Conservation (phyloP, 1,140 invertebrate species). For the Drosophila busckii region DNA sequence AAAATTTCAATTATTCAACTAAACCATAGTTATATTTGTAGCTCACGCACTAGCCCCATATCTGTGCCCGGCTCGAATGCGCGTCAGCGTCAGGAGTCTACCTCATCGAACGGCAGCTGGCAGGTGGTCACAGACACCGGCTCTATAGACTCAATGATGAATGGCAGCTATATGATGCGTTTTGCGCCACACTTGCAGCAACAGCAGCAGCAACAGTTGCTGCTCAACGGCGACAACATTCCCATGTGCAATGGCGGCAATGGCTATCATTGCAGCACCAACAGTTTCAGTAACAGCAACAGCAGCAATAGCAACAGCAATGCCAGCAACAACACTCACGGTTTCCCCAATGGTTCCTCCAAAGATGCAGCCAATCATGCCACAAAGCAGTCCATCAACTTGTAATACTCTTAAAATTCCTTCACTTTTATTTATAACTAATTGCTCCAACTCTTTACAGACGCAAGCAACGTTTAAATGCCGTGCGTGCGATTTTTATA, state of each 20-base stretch:
- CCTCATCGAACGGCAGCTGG: constrained; percentile 81
- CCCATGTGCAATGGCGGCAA: constrained; percentile 74
- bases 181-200: constrained; percentile 76
- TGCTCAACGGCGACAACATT: constrained; percentile 67
- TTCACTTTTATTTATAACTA: background rate
- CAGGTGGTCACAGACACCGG: constrained; percentile 85
- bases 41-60: constrained; percentile 82
- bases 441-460: constrained; percentile 43
- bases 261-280: constrained; percentile 80
- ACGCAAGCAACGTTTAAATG: constrained; percentile 81
- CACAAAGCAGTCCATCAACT: constrained; percentile 51
- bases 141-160: constrained; percentile 80
- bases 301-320: constrained; percentile 81
- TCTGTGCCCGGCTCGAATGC: constrained; percentile 80
- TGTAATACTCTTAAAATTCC: constrained; percentile 21
- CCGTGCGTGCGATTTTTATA: constrained; percentile 74
- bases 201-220: constrained; percentile 38
- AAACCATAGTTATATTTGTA: constrained; percentile 47
- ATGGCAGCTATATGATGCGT: constrained; percentile 80
- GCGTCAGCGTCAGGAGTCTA: constrained; percentile 82
- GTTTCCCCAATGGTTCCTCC: constrained; percentile 78
- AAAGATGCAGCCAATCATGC: constrained; percentile 41
- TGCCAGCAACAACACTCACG: constrained; percentile 80
- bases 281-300: constrained; percentile 79
- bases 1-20: background rate